These are phyloP conservation scores for Brachypteracias leptosomus DNA, from an alignment of 2,113 vertebrate genomes.

Conservation along the genomic window DNA sequence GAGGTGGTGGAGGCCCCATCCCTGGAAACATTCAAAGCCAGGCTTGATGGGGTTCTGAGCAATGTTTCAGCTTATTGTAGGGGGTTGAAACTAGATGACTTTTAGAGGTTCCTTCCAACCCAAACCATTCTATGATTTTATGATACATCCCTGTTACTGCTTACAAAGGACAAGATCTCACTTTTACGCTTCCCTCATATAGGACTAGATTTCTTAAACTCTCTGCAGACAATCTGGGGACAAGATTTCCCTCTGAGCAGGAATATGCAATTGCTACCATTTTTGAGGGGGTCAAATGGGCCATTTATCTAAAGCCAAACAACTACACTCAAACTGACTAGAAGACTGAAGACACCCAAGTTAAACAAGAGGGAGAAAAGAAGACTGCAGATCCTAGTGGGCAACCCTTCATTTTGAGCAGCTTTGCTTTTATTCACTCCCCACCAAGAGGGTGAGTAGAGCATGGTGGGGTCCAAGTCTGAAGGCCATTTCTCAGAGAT, in stretches of 20 bases:
- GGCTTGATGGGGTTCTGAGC: no score
- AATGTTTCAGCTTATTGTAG: no score
- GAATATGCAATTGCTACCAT: fast-evolving
- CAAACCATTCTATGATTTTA: no score
- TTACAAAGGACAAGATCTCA: background rate
- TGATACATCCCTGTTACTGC: background rate
- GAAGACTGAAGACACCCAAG: background rate
- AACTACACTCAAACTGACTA: background rate
- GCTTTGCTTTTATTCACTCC: background rate
- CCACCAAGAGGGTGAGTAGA: background rate
- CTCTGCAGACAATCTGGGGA: background rate
- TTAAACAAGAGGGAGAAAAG: background rate
- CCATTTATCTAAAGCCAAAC: background rate
- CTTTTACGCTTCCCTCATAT: fast-evolving
- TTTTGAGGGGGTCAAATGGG: background rate
- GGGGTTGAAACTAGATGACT: no score
- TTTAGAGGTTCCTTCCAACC: no score
- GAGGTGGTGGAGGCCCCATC: no score
- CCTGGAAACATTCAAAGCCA: no score
- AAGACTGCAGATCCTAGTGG: background rate
- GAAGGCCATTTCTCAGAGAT: background rate
- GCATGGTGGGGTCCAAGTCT: background rate
- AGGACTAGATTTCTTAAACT: background rate
- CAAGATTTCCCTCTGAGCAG: background rate
- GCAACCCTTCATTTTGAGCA: background rate